Evolutionary conservation across 2,888 invertebrate genomes (phyloP), one percentile per base, ranked within the genome.

Genomic region (Rhorus exstirpatorius): DNA sequence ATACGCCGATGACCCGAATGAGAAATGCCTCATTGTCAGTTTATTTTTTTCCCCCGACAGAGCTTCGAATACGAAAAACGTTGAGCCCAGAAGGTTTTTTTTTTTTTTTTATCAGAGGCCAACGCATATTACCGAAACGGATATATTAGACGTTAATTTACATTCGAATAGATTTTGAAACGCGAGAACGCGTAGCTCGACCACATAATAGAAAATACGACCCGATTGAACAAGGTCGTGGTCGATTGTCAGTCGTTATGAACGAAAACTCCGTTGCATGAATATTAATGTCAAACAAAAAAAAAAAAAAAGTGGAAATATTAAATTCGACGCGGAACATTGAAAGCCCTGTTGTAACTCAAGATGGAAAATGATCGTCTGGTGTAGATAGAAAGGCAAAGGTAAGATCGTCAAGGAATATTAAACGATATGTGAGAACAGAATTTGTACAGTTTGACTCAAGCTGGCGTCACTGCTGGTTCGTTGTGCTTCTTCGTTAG

Each of bases 191-290:
- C 55, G 65, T 67, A 78, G 74, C 17, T 55, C 35, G 12, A 82
- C 82, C 83, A 61, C 83, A 81, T 21, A 83, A 85, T 49, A 61
- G 82, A 81, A 17, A 83, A 85, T 49, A 77, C 46, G 81, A 85
- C 46, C 53, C 26, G 72, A 14, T 75, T 61, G n/a, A 31, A 17
- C 74, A 82, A 85, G 83, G 84, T 68, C 76, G 78, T 63, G 77
- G 53, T 78, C 58, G 53, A 21, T 76, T 72, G 44, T 74, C 63
- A 75, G 63, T 68, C 63, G 63, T 31, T 24, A 35, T 63, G 63
- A 49, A 17, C 72, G 53, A 35, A 35, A 35, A 41, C 8, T 14
- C 6, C 24, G 26, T 53, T 7, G 21, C 26, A 10, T 35, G 31
- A 49, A 21, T 35, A 60, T 75, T 24, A 51, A 38, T 70, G 41